phyloP scores from a whole-genome alignment of 37 sponge, comb jelly and placozoan species.

The Axinella damicornis region DNA sequence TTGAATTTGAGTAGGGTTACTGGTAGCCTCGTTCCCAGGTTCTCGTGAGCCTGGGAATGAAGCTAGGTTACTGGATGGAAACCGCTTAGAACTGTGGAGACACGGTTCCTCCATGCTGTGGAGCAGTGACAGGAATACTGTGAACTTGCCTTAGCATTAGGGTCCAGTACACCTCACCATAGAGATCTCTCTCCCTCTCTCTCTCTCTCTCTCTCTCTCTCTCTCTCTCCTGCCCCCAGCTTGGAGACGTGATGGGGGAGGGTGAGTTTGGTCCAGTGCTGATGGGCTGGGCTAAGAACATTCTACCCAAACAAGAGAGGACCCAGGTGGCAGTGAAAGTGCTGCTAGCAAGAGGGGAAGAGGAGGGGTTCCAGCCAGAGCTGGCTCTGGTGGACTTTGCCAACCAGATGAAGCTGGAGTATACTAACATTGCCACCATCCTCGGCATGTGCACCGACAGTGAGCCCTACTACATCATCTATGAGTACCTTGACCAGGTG shows the following conservation, averaged over 20 bases:
- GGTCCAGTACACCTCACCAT: too few relatives aligned
- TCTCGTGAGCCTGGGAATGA: too few relatives aligned
- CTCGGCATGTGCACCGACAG: slow-evolving; percentile 81
- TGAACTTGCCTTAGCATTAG: too few relatives aligned
- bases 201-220: too few relatives aligned
- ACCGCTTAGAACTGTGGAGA: too few relatives aligned
- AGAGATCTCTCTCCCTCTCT: too few relatives aligned
- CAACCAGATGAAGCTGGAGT: slow-evolving; percentile 80
- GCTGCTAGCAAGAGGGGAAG: slow-evolving; percentile 21
- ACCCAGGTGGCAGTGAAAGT: slow-evolving; percentile 75
- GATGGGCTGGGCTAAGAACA: slow-evolving; percentile 40
- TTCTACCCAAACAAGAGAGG: slow-evolving; percentile 13
- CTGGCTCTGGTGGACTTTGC: slow-evolving; percentile 65
- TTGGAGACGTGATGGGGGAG: slow-evolving; percentile 70
- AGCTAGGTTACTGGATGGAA: too few relatives aligned
- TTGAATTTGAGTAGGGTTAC: too few relatives aligned
- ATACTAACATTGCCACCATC: slow-evolving; percentile 68
- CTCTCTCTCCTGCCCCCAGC: slow-evolving; percentile 13
- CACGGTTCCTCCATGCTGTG: too few relatives aligned
- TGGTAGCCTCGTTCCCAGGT: too few relatives aligned
- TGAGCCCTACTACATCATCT: slow-evolving; percentile 89
- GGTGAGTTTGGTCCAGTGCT: slow-evolving; percentile 86
- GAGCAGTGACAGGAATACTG: too few relatives aligned
- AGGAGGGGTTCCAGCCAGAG: slow-evolving; percentile 38
- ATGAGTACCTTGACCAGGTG: slow-evolving; percentile 86